These are phyloP conservation scores for Ophraella communa DNA, from an alignment of 2,888 invertebrate species.

Conservation along the genomic window DNA sequence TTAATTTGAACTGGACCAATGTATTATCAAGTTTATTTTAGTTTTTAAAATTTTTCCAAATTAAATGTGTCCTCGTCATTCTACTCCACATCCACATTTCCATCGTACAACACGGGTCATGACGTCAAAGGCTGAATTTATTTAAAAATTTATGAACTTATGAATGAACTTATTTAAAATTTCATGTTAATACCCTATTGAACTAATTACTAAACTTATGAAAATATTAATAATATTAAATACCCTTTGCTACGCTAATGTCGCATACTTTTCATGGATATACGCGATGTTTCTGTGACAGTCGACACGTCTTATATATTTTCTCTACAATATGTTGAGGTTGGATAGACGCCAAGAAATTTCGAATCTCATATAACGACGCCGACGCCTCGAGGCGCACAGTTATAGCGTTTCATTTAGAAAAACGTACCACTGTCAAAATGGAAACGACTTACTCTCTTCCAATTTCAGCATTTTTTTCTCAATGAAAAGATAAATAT, in stretches of 20 bases:
- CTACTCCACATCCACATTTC: no score
- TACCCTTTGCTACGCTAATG: slow-evolving; percentile 30
- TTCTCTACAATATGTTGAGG: slow-evolving; percentile 53
- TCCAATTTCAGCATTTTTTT: not conserved
- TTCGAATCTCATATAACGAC: slow-evolving; percentile 15
- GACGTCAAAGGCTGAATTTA: no score
- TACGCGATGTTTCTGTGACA: slow-evolving; percentile 39
- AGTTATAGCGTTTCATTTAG: slow-evolving; percentile 13
- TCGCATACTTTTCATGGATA: slow-evolving; percentile 32
- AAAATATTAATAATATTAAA: not conserved
- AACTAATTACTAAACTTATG: no score
- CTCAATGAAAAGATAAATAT: no score
- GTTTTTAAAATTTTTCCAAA: no score
- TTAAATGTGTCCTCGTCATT: no score
- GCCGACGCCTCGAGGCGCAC: slow-evolving; percentile 8
- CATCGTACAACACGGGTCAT: no score
- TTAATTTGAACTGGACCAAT: no score
- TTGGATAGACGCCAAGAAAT: slow-evolving; percentile 50
- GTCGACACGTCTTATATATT: slow-evolving; percentile 49
- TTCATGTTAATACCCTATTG: no score
- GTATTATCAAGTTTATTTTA: no score
- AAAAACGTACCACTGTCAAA: slow-evolving; percentile 1
- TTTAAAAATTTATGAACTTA: no score
- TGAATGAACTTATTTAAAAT: no score
- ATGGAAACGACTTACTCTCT: slow-evolving; percentile 1